Base-by-base conservation (phyloP, 2,113 vertebrate genomes). In the Dipodomys spectabilis region DNA sequence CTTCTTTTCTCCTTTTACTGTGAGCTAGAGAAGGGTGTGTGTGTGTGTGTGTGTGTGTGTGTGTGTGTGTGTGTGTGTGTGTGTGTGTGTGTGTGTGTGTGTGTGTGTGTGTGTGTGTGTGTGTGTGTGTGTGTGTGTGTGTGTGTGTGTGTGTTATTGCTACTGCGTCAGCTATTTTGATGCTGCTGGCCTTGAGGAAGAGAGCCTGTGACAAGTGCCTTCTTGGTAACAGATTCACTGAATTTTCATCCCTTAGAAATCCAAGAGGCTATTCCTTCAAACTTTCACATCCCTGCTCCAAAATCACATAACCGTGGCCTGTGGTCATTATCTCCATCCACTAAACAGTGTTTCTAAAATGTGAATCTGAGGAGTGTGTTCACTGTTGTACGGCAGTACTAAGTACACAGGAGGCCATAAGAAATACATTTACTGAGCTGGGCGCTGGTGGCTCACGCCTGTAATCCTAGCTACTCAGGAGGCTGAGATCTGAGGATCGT, bases 21-120 rank as follows among this genome's bases (percentile, higher is more conserved):
- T 89, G n/a, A 86, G 49, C 27, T 20, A 20, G 64, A 92, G 35
- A 93, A 91, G 23, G 81, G n/a, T n/a, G n/a, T n/a, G n/a, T n/a
- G n/a, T n/a, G n/a, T n/a, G n/a, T n/a, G n/a, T n/a, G n/a, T n/a
- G n/a, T n/a, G n/a, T n/a, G n/a, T n/a, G n/a, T n/a, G 27, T 16
- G 28, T 44, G 32, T 35, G 72, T 87, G 57, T 62, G 5, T 71
- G n/a, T 32, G 32, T 71, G 49, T 11, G 4, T 74, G 22, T 69
- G 64, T 78, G 86, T 18, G 19, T 69, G 73, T n/a, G 30, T 60
- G 53, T 71, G 86, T 77, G 30, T 88, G 32, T 35, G 72, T 87
- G 57, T 62, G 5, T 30, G 39, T 39, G 39, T 39, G 27, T 16
- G 28, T 44, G 35, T 35, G 72, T 87, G 57, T 62, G 5, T 71